phyloP scores from a whole-genome alignment of 2,888 invertebrate genomes.

The Piscicola geometra region DNA sequence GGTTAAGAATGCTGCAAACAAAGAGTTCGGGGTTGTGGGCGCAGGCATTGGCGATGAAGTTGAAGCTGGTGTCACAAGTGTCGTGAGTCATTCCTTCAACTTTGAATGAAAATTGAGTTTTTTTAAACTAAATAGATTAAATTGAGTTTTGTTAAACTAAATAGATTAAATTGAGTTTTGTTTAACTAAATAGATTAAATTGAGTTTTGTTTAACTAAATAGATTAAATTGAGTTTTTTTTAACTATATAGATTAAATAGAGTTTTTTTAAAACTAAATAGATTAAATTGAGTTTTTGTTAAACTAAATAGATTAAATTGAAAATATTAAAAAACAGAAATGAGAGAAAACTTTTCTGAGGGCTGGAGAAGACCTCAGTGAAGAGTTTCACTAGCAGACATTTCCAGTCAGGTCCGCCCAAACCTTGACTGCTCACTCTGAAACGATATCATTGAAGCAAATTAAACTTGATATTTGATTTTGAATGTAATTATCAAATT shows the following conservation, averaged over 20 bases:
- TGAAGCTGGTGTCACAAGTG: conserved; percentile 26
- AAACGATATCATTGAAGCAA: no score
- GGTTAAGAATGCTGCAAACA: neutral
- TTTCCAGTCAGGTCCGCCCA: neutral
- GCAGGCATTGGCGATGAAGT: conserved; percentile 33
- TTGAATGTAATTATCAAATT: no score
- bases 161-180: neutral
- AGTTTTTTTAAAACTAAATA: no score
- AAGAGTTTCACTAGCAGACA: neutral
- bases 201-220: neutral
- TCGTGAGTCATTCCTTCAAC: conserved; percentile 9
- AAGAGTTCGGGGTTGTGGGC: conserved; percentile 33
- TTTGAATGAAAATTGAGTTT: neutral
- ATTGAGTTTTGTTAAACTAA: neutral
- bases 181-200: neutral
- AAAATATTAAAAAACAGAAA: no score
- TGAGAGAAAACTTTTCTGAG: neutral
- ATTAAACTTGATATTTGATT: no score
- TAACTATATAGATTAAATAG: no score
- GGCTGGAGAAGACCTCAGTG: conserved; percentile 2
- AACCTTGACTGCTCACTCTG: conserved; percentile 10
- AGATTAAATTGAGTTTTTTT: neutral
- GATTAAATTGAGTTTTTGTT: no score
- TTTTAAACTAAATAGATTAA: neutral
- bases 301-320: no score